Conservation (phyloP, 2,888 invertebrate genomes). For the Drosophila meridiana region DNA sequence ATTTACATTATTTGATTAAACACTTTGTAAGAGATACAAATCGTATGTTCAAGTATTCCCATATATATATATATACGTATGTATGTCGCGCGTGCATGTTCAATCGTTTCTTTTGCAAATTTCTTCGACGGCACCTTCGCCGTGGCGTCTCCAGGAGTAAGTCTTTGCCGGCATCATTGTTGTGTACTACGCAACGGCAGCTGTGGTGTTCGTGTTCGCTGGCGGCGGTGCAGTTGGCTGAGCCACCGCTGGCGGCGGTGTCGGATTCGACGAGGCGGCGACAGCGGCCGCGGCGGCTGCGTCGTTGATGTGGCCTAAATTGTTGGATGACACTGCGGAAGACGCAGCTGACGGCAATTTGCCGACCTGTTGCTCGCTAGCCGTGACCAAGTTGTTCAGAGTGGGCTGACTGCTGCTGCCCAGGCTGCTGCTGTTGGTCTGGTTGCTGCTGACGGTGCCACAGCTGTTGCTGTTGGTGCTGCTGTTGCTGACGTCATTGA, state of each 20-base stretch:
- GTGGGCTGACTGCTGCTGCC: constrained; percentile 69
- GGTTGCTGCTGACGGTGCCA: constrained; percentile 82
- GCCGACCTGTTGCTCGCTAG: constrained; percentile 59
- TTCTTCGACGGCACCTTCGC: constrained; percentile 48
- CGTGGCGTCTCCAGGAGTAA: constrained; percentile 65
- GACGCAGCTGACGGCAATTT: constrained; percentile 41
- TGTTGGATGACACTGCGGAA: constrained; percentile 31
- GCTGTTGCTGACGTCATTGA: constrained; percentile 83
- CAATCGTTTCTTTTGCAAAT: constrained; percentile 34
- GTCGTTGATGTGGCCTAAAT: constrained; percentile 47
- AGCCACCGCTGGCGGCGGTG: constrained; percentile 65
- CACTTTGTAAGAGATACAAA: constrained; percentile 18
- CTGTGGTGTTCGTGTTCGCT: constrained; percentile 81
- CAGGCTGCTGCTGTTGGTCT: constrained; percentile 76
- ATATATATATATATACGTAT: constrained; percentile 16
- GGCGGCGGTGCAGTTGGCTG: constrained; percentile 72
- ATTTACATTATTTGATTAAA: constrained; percentile 64
- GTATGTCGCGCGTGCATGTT: constrained; percentile 15
- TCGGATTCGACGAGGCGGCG: constrained; percentile 35
- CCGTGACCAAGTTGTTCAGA: constrained; percentile 37
- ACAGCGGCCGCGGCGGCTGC: constrained; percentile 20
- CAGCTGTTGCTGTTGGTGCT: constrained; percentile 84
- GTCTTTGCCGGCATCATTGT: constrained; percentile 79
- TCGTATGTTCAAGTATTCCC: constrained; percentile 12
- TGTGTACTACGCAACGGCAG: constrained; percentile 85